These are phyloP conservation scores for Akabosia matsudoensis DNA, from an alignment of 1,140 invertebrate genomes.

Conservation along the genomic window DNA sequence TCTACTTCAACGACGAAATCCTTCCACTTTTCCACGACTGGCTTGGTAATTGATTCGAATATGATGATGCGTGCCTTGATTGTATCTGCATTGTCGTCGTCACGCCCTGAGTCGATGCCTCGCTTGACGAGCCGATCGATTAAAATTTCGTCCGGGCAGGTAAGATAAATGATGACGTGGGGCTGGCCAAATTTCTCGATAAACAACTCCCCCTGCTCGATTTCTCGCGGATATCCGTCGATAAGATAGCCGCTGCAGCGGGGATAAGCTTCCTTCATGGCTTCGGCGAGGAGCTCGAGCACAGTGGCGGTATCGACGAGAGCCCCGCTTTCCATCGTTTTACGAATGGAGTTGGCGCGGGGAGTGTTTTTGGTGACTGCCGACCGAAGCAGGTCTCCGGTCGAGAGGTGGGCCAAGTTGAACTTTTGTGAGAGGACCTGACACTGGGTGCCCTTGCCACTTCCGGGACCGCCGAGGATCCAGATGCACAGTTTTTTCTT, in stretches of 20 bases:
- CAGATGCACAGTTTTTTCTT: conserved; percentile 54
- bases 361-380: conserved; percentile 81
- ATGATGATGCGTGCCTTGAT: conserved; percentile 88
- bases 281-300: conserved; percentile 77
- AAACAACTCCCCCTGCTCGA: conserved; percentile 81
- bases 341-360: conserved; percentile 70
- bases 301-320: conserved; percentile 61
- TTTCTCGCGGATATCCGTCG: conserved; percentile 91
- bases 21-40: conserved; percentile 62
- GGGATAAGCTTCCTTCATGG: conserved; percentile 66
- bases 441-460: conserved; percentile 80
- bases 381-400: conserved; percentile 79
- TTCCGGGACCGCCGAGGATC: conserved; percentile 79
- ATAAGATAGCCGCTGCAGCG: conserved; percentile 85
- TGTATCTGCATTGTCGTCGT: conserved; percentile 94
- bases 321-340: conserved; percentile 82
- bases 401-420: conserved; percentile 79
- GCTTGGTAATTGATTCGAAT: conserved; percentile 83
- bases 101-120: conserved; percentile 80
- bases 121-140: conserved; percentile 76
- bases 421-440: conserved; percentile 82
- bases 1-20: neutral
- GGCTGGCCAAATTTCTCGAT: conserved; percentile 74
- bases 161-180: conserved; percentile 72
- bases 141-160: conserved; percentile 79